Evolutionary conservation across 2,113 vertebrate species (phyloP), one percentile per base, ranked within the genome.

Genomic region (Charina bottae): DNA sequence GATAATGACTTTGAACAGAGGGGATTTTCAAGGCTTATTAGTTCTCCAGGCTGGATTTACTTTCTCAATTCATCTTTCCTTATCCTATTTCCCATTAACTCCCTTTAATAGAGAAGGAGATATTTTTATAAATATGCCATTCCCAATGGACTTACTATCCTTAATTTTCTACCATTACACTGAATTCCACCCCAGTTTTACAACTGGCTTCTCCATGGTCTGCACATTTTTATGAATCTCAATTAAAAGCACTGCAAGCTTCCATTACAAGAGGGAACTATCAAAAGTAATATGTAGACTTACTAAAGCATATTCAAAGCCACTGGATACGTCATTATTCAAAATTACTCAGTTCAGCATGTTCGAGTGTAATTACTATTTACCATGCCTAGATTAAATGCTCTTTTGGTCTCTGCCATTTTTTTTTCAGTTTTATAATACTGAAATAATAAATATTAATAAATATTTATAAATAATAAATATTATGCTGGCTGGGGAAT

Each of bases 131-230:
- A 88, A 94, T 90, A 59, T 93, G n/a, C 95, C 96, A 97, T 97
- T 97, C 97, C 94, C 96, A 37, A 97, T 94, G 95, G 96, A 96
- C 92, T 93, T 68, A 97, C 96, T 96, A 96, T 89, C 95, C 97
- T 97, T 98, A 98, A 97, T 98, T 98, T 97, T 96, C 97, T 95
- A 96, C 97, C 97, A 97, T 97, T 97, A 97, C 95, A 94, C 95
- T 97, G 97, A 98, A 97, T 97, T 97, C 95, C 97, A 98, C 97
- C 97, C 95, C 96, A 98, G 97, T 98, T 98, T 97, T 96, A 98
- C 97, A 98, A 97, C 0, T 97, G 97, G 93, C 96, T 97, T 98
- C 96, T 97, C 96, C 90, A 94, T 97, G 94, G 94, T 96, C 97
- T 96, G 95, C 97, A 96, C 91, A 88, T 96, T 97, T 97, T 97